Evolutionary conservation across 2,113 vertebrate genomes (phyloP).

Genomic region (Neotragus moschatus): DNA sequence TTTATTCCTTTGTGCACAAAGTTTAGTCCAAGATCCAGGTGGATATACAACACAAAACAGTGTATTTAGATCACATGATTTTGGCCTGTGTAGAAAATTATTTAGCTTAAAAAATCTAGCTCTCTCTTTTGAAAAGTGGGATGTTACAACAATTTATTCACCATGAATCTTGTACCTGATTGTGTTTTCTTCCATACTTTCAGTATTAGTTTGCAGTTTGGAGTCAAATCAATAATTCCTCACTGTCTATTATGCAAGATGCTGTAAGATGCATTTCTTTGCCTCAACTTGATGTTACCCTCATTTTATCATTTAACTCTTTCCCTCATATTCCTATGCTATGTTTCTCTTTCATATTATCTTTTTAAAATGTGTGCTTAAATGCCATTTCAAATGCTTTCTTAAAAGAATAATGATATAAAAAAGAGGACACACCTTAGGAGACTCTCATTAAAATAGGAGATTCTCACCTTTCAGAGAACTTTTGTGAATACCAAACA

Average conservation of each 20-base stretch:
- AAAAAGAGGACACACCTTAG: neutral
- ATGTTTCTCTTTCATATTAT: neutral
- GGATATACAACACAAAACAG: neutral
- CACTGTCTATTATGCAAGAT: neutral
- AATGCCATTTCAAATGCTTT: neutral
- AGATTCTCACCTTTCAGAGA: neutral
- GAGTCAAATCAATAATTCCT: neutral
- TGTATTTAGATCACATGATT: neutral
- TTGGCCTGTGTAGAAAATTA: neutral
- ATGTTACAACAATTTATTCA: neutral
- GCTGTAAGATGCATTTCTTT: neutral
- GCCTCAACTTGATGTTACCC: neutral
- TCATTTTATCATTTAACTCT: neutral
- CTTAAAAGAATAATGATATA: neutral
- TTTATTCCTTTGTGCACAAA: neutral
- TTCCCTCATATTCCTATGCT: neutral
- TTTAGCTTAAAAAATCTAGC: neutral
- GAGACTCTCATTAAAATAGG: neutral
- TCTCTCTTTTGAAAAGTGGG: neutral
- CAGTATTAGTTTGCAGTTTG: neutral
- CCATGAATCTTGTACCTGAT: neutral
- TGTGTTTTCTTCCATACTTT: neutral
- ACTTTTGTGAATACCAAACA: neutral
- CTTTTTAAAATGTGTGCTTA: neutral
- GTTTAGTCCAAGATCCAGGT: neutral